Conservation (phyloP, 2,888 invertebrate genomes). For the Aproaerema taeniolella region DNA sequence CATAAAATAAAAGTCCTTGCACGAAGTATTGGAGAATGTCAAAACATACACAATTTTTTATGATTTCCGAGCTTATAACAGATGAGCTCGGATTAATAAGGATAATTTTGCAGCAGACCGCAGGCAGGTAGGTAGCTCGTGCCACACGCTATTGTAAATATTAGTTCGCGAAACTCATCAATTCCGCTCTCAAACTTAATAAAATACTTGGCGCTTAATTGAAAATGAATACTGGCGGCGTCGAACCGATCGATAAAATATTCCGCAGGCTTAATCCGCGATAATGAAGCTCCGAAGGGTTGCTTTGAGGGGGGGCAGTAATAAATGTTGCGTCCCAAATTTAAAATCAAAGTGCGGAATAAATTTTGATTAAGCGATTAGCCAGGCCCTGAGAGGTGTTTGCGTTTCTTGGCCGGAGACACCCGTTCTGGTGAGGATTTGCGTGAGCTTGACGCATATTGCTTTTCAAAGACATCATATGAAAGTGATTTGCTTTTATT, state of each 20-base stretch:
- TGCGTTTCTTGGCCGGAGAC: constrained; percentile 53
- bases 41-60: too few relatives aligned
- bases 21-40: too few relatives aligned
- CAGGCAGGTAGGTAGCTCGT: constrained; percentile 31
- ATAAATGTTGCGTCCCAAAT: constrained; percentile 76
- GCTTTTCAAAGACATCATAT: constrained; percentile 16
- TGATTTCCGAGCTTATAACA: too few relatives aligned
- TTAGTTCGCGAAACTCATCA: constrained; percentile 77
- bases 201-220: constrained; percentile 77
- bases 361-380: constrained; percentile 78
- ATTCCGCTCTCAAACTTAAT: constrained; percentile 74
- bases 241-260: constrained; percentile 73
- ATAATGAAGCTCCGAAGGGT: constrained; percentile 75
- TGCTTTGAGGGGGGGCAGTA: constrained; percentile 67
- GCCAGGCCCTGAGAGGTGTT: constrained; percentile 61
- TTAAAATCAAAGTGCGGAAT: constrained; percentile 78
- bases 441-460: constrained; percentile 20
- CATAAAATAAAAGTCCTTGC: too few relatives aligned
- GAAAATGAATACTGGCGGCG: constrained; percentile 74
- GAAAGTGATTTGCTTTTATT: constrained; percentile 13
- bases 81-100: constrained; percentile 3
- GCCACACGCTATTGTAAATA: constrained; percentile 69
- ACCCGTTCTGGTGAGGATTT: constrained; percentile 14
- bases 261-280: constrained; percentile 76
- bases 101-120: constrained; percentile 24